A percentile compares a stretch with the other conserved stretches of the same genome.
phyloP scores from a whole-genome alignment of 2,797 vertebrate species.

The Botia almorhae region DNA sequence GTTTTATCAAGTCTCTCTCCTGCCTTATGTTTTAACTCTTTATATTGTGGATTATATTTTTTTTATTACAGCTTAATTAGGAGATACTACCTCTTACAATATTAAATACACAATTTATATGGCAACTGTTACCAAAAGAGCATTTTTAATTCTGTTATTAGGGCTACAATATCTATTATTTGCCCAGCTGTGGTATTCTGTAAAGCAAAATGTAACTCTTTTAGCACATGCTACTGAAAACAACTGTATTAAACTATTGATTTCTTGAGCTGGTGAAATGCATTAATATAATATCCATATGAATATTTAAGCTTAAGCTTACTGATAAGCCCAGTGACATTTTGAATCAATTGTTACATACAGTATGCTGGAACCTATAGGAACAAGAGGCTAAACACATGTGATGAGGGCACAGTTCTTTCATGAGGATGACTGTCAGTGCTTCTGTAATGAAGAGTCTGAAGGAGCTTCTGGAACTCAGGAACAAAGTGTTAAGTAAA shows the following conservation, averaged over 20 bases:
- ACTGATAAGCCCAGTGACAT: background rate
- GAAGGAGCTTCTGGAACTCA: conserved; percentile 39
- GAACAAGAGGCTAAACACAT: conserved; percentile 44
- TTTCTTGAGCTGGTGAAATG: too few species aligned
- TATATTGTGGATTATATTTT: background rate
- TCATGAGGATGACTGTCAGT: conserved; percentile 43
- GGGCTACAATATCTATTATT: background rate
- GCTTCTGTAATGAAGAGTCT: conserved; percentile 53
- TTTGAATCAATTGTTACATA: conserved; percentile 6
- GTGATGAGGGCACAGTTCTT: conserved; percentile 27
- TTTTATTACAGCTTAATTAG: background rate
- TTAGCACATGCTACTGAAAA: too few species aligned
- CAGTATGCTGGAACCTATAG: conserved; percentile 7
- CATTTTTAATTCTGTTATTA: background rate
- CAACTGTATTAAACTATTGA: too few species aligned
- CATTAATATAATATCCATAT: background rate
- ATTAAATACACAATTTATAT: conserved; percentile 49
- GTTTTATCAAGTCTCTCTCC: conserved; percentile 10
- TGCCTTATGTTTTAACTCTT: background rate
- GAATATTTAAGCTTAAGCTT: background rate
- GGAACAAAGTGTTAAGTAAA: conserved; percentile 56
- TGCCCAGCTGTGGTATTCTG: background rate
- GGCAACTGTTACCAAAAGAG: background rate
- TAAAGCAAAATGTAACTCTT: background rate
- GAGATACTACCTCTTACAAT: background rate